Evolutionary conservation across 2,113 vertebrate species (phyloP), one percentile per base, ranked within the genome.

Genomic region (Ictalurus punctatus): DNA sequence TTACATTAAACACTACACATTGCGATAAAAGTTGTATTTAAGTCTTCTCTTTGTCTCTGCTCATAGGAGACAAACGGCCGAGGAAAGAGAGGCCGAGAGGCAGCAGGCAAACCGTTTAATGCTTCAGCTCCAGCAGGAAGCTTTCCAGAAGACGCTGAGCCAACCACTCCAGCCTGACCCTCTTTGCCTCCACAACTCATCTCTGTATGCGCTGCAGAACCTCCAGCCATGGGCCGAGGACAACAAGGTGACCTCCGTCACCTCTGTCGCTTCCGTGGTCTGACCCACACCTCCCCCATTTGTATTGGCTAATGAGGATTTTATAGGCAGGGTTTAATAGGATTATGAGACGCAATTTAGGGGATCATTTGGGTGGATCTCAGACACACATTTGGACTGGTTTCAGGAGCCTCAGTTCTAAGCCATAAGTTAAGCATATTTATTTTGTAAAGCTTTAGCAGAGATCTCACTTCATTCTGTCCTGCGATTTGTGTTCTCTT

Each of bases 211-310:
- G 92, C 95, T 99, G 94, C 98, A 99, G 96, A 99, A 99, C 96
- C 96, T 99, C 90, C 98, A 99, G 95, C 98, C 98, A 87, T 99
- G 98, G 98, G 98, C 98, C 0, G 98, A 99, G 86, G 97, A 98
- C 93, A 97, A 97, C 96, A 97, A 98, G 94, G 97, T 98, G 95
- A 97, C 97, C 73, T 97, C 97, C 2, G 97, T 98, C 95, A 98
- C 97, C 4, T 97, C 97, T 83, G 94, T 98, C 76, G 98, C 98
- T 52, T 97, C 97, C 0, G 96, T 98, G 88, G 97, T 98, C 90
- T 98, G 96, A 98, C 83, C 91, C 74, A 85, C 86, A 74, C 59
- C 78, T 74, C 54, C 74, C 74, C 74, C 27, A 59, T 89, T 90
- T 76, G 44, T 89, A 85, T 87, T 89, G 74, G 89, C 89, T 89